Base-by-base conservation (phyloP, 2,113 vertebrate genomes). In the Megaceryle maxima region DNA sequence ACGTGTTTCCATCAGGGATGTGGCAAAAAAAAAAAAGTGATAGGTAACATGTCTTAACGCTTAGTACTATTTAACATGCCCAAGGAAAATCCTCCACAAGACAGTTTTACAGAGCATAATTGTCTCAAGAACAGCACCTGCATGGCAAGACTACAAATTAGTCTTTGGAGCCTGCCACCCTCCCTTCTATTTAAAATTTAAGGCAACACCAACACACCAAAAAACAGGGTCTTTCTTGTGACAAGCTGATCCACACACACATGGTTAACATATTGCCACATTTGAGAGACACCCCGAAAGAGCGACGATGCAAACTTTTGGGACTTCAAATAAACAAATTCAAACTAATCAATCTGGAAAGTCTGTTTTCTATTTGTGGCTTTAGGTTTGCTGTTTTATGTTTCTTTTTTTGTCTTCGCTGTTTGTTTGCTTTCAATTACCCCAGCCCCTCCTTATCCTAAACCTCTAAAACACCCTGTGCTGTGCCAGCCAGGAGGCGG, bases 271-370 rank as follows among this genome's bases (percentile, higher is more conserved):
- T 25, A 94, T 66, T 94, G 94, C 73, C 83, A 63, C 44, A 64
- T 13, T 37, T 13, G 66, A 82, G 77, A 91, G 83, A 89, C 83
- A 89, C 94, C 83, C 91, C 37, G 1, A 89, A 95, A 92, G 69
- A 88, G 74, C 22, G 6, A 79, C 15, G 9, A 94, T 4, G 25
- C 3, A 8, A 93, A 88, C 88, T 96, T 93, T 88, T 16, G 77
- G 79, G 78, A 95, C 92, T 95, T 94, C 91, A 96, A 97, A 95
- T 93, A 96, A 96, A 93, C 88, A 94, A 92, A 92, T 89, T 57
- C 62, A 31, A 96, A 74, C 92, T 66, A 87, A 96, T 96, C 90
- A 93, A 70, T 91, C 77, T 87, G 92, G 57, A 85, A 76, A 84
- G 91, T 70, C 94, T 97, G 96, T 85, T 94, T 93, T 82, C 70